Base-by-base conservation (phyloP, 92 coral and sea anemone genomes). In the Epizoanthus rinbou region DNA sequence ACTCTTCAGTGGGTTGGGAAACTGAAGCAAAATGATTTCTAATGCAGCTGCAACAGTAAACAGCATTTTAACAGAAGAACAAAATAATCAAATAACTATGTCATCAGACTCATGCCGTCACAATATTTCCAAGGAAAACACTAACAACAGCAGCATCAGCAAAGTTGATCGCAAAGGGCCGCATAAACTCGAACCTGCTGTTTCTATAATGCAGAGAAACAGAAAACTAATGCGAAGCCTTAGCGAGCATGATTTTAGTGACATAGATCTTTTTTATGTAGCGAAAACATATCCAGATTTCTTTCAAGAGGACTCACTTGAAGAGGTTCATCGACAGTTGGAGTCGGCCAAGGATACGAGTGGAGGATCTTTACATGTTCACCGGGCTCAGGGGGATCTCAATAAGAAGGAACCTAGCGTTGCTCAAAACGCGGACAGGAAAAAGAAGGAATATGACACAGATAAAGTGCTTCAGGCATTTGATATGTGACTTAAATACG, bases 221-320 rank as follows among this genome's bases (percentile, higher is more conserved):
- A 62, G 50, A 62, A 78, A 62, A 11, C 8, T 78, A 35, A 78
- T 78, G 82, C 82, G 82, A 21, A 78, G 58, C 24, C 18, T 78
- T 14, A 78, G 82, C 13, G 82, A 78, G 10, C 82, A 78, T n/a
- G 71, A 78, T 33, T 78, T 78, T 22, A 78, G 70, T 53, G 82
- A 78, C 23, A 59, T 59, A 45, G 82, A 78, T 62, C 71, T 78
- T 0, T 78, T 78, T 63, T 78, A 78, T 62, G 82, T 78, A 14
- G 28, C 82, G 2, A 22, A 78, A 62, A 59, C 56, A 19, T 78
- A 78, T 57, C 82, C 82, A 5, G 82, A 78, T 62, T 78, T 78
- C 6, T 78, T 78, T 57, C 43, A 19, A 78, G 82, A 78, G 23
- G 82, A 78, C 0, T 57, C 82, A 6, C 23, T 78, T 13, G 82